phyloP scores from a whole-genome alignment of 2,113 vertebrate species.

The Callopanchax toddi region DNA sequence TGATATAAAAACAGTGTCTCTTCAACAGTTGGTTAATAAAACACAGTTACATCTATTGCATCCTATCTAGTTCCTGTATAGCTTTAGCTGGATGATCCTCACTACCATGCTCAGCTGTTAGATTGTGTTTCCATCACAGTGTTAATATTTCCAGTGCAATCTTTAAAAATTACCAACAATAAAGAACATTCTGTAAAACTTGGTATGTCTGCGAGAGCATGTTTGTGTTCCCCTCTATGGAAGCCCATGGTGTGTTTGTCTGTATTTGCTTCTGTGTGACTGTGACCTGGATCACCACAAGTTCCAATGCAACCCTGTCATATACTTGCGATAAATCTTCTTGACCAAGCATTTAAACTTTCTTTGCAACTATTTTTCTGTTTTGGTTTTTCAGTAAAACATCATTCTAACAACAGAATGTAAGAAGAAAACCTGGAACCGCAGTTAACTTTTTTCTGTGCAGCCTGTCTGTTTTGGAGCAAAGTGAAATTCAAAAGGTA shows the following conservation, averaged over 20 bases:
- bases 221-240: no score
- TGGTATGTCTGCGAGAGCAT: neutral
- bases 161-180: no score
- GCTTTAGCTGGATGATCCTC: neutral
- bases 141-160: no score
- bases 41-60: neutral
- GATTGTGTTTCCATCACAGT: neutral
- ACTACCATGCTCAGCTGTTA: neutral
- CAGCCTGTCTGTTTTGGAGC: no score
- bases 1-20: no score
- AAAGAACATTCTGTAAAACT: no score
- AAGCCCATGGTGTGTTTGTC: constrained; percentile 10
- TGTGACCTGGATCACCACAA: constrained; percentile 52
- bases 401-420: no score
- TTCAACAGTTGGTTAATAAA: neutral
- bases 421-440: no score
- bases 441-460: no score
- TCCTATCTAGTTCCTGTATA: neutral
- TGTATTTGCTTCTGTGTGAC: constrained; percentile 29
- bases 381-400: neutral
- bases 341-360: constrained; percentile 31
- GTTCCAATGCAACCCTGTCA: constrained; percentile 22
- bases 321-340: constrained; percentile 17
- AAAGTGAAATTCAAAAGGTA: no score
- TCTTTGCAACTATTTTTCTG: constrained; percentile 9